phyloP scores from a whole-genome alignment of 1,140 invertebrate species.

The Acyrthosiphon pisum region DNA sequence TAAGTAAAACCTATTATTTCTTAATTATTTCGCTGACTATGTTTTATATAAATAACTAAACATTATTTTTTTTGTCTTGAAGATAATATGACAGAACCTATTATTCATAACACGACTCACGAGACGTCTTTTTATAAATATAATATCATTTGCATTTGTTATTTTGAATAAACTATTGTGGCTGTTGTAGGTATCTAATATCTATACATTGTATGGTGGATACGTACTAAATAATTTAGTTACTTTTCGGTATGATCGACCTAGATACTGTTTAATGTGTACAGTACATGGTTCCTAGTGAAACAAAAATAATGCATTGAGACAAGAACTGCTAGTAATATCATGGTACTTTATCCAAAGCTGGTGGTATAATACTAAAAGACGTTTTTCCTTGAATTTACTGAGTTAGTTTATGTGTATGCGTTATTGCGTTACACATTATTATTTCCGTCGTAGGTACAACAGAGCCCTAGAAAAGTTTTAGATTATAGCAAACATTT shows the following conservation, averaged over 20 bases:
- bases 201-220: neutral
- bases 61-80: neutral
- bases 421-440: neutral
- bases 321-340: neutral
- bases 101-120: too few relatives aligned
- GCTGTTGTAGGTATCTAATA: too few relatives aligned
- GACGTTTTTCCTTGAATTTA: neutral
- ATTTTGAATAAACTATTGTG: constrained; percentile 13
- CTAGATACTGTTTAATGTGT: neutral
- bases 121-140: neutral
- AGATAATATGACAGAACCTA: neutral
- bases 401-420: neutral
- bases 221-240: neutral
- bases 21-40: neutral
- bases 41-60: neutral
- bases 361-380: neutral
- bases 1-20: neutral
- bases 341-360: neutral
- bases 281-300: neutral
- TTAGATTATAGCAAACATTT: neutral
- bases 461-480: neutral
- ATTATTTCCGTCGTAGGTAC: neutral
- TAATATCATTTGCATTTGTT: constrained; percentile 17
- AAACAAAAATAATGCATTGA: constrained; percentile 6
- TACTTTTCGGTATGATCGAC: neutral